Conservation (phyloP, 2,888 invertebrate genomes). For the Psococerastis gibbosa region DNA sequence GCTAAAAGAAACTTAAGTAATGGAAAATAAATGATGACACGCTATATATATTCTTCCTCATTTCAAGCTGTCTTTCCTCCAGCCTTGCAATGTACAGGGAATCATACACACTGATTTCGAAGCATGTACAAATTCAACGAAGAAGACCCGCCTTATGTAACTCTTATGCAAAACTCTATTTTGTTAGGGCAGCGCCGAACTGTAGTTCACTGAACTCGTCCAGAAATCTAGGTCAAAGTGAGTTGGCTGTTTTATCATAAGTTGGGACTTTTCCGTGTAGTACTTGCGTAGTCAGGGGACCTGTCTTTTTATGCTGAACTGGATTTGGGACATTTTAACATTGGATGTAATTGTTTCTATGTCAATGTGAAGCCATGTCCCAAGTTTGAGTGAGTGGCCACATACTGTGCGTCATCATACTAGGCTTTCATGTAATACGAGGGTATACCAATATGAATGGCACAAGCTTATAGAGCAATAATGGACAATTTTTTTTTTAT, state of each 20-base stretch:
- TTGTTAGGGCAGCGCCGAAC: too few relatives aligned
- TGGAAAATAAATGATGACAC: not conserved
- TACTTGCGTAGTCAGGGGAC: too few relatives aligned
- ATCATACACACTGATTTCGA: not conserved
- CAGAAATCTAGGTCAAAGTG: conserved; percentile 2
- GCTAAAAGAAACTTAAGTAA: too few relatives aligned
- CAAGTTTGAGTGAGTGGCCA: conserved; percentile 2
- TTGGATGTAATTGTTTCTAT: conserved; percentile 3
- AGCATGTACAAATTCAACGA: not conserved
- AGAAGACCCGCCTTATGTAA: not conserved
- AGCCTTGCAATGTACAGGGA: not conserved
- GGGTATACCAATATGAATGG: too few relatives aligned
- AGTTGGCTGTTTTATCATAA: too few relatives aligned
- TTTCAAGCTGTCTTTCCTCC: not conserved
- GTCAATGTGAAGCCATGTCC: conserved; percentile 1
- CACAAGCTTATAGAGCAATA: too few relatives aligned
- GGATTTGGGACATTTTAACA: conserved; percentile 3
- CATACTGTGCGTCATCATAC: too few relatives aligned
- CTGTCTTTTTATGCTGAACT: not conserved
- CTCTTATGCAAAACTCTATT: not conserved
- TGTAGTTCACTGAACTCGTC: not conserved
- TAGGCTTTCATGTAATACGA: too few relatives aligned
- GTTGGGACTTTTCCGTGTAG: too few relatives aligned
- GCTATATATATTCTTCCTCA: not conserved
- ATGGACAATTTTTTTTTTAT: too few relatives aligned